Conservation (phyloP, 2,113 vertebrate species). For the Sus scrofa region DNA sequence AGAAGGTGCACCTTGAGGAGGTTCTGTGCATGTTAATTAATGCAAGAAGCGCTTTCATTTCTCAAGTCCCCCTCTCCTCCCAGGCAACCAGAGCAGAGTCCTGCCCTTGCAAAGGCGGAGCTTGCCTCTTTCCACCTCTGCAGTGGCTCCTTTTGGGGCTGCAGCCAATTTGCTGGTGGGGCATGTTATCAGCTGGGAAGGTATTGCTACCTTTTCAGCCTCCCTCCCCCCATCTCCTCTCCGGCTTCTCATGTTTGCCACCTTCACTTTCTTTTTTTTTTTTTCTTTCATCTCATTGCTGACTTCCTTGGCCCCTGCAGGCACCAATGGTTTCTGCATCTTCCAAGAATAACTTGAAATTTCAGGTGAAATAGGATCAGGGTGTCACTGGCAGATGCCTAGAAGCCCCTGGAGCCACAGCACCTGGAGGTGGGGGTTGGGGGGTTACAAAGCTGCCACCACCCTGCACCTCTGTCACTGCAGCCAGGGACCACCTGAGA, state of each 20-base stretch:
- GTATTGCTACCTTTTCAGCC: neutral
- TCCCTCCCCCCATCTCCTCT: neutral
- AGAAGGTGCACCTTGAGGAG: neutral
- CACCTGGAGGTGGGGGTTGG: no score
- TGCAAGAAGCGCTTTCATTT: neutral
- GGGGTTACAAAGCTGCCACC: fast-evolving
- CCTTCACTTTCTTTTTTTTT: neutral
- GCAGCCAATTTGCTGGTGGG: neutral
- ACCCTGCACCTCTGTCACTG: neutral
- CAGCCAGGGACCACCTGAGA: neutral
- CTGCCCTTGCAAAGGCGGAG: neutral
- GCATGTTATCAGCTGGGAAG: neutral
- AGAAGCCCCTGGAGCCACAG: neutral
- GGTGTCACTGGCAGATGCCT: neutral
- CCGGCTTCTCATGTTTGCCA: neutral
- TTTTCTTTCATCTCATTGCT: neutral
- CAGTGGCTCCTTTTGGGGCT: neutral
- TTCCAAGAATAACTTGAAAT: neutral
- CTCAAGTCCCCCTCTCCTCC: neutral
- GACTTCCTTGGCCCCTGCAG: neutral
- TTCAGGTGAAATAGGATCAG: neutral
- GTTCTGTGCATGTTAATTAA: neutral
- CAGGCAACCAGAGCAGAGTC: neutral
- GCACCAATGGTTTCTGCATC: neutral
- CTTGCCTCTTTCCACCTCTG: neutral